These are phyloP conservation scores for Trissoscelio sp. DNA, from an alignment of 2,888 invertebrate species.

Conservation along the genomic window DNA sequence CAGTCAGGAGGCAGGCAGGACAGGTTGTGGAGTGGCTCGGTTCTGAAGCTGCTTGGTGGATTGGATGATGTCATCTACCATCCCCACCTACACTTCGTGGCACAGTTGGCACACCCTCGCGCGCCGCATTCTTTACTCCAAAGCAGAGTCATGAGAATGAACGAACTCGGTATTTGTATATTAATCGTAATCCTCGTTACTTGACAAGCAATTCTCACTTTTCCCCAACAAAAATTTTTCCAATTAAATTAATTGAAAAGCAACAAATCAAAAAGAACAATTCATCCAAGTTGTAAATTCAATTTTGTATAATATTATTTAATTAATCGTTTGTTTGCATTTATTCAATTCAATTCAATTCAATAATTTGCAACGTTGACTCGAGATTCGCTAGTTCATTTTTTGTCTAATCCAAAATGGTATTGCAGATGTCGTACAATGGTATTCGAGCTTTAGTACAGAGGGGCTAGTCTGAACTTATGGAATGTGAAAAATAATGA, in stretches of 20 bases:
- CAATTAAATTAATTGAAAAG: conserved; percentile 51
- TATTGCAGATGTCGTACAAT: conserved; percentile 59
- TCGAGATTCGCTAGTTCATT: conserved; percentile 38
- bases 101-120: conserved; percentile 83
- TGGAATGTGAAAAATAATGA: conserved; percentile 51
- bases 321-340: not conserved
- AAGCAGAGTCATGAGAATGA: conserved; percentile 84
- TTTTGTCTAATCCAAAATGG: conserved; percentile 61
- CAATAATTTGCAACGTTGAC: conserved; percentile 6
- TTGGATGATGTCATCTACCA: conserved; percentile 83
- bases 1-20: conserved; percentile 84
- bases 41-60: conserved; percentile 83
- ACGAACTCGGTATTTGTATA: conserved; percentile 84
- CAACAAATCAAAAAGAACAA: not conserved
- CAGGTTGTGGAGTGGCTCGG: conserved; percentile 83
- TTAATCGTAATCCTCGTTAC: conserved; percentile 84
- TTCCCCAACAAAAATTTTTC: conserved; percentile 72
- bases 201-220: conserved; percentile 79
- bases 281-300: no score
- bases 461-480: conserved; percentile 60
- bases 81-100: conserved; percentile 83
- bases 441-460: conserved; percentile 64
- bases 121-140: conserved; percentile 84
- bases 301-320: no score
- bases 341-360: not conserved